These are phyloP conservation scores for Baronia brevicornis DNA, from an alignment of 2,888 invertebrate species.

Conservation along the genomic window DNA sequence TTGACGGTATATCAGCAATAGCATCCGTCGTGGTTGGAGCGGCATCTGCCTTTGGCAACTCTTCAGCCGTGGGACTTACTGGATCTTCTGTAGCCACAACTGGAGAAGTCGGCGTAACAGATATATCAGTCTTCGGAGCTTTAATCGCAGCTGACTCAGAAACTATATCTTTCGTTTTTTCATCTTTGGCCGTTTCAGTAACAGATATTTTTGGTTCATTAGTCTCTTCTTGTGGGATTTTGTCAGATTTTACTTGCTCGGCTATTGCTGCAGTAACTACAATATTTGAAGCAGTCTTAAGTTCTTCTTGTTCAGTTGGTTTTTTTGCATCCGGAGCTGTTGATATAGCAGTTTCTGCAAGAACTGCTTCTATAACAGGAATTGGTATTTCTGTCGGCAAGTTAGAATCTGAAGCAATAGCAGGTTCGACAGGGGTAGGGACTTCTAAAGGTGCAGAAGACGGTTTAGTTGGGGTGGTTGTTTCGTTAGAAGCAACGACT, in stretches of 20 bases:
- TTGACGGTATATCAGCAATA: constrained; percentile 10
- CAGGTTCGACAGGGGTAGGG: constrained; percentile 12
- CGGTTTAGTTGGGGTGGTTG: neutral
- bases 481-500: constrained; percentile 8
- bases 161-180: constrained; percentile 6
- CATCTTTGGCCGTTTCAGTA: constrained; percentile 6
- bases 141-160: constrained; percentile 5
- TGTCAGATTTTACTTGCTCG: constrained; percentile 29
- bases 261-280: constrained; percentile 23
- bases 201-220: constrained; percentile 12
- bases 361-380: constrained; percentile 12
- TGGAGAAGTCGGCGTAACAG: constrained; percentile 14
- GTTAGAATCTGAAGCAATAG: constrained; percentile 10
- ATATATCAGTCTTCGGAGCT: neutral
- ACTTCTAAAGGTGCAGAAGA: too few relatives aligned
- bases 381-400: constrained; percentile 9
- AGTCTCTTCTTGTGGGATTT: constrained; percentile 23
- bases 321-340: constrained; percentile 1
- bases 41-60: constrained; percentile 19
- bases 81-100: constrained; percentile 15
- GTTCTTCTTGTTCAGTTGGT: constrained; percentile 5
- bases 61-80: constrained; percentile 15
- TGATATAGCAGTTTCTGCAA: constrained; percentile 6
- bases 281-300: constrained; percentile 21
- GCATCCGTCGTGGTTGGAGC: too few relatives aligned